Evolutionary conservation across 2,888 invertebrate genomes (phyloP), one percentile per base, ranked within the genome.

Genomic region (Nephrotoma appendiculata): DNA sequence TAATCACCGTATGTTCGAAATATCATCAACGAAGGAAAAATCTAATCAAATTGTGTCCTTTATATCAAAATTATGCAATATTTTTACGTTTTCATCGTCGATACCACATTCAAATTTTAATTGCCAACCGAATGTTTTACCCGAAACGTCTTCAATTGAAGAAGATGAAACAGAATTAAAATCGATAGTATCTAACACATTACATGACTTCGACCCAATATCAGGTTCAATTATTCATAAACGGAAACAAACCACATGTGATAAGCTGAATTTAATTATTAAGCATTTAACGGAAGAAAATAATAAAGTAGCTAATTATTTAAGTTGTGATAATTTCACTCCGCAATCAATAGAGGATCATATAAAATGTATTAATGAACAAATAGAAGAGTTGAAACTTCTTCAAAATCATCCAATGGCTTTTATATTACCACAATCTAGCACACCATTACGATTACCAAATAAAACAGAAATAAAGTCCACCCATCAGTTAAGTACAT

Each of bases 1-100:
- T 11, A 88, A 89, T 6, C 92, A 92, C 89, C 90, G 91, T 9
- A 91, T 92, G 90, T 90, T 89, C 87, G 92, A 92, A 88, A 90
- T 91, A 7, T 91, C 90, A 87, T 89, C 89, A 1, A 91, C 91
- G 88, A 90, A 85, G 2, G 44, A 43, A 45, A 85, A 45, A 85
- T 44, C 43, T 9, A 85, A 85, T 45, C 42, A 44, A 15, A 44
- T 85, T 9, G 19, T 44, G 45, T 19, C 44, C 7, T 44, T 85
- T 19, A 19, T 85, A 31, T 85, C 45, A 43, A 85, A 85, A 12
- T 9, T 85, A 44, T 85, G 85, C 15, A 44, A 45, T 45, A 19
- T 42, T 11, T 85, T 85, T 85, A 44, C n/a, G 45, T 44, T 44
- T 44, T 85, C 85, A 31, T 85, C 85, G 15, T 15, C 85, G 44